Percentiles rank a stretch among this genome's conserved stretches.
Conservation (phyloP, 2,888 invertebrate genomes). For the Hirtodrosophila alboralis region DNA sequence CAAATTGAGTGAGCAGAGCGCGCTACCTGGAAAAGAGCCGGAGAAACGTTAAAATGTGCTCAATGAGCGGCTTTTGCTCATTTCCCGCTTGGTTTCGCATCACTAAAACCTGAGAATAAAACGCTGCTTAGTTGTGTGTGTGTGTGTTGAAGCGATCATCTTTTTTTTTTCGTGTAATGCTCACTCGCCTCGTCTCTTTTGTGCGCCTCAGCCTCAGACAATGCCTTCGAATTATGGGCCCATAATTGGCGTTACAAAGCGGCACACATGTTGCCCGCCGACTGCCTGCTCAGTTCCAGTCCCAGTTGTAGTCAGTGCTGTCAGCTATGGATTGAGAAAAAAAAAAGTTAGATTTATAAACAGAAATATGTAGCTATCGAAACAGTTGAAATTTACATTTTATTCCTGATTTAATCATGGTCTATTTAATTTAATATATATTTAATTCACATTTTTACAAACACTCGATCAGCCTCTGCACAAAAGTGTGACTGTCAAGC, state of each 20-base stretch:
- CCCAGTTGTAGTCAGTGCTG: conserved; percentile 6
- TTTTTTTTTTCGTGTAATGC: conserved; percentile 43
- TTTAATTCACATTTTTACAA: no score
- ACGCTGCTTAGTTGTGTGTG: conserved; percentile 10
- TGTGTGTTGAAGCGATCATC: conserved; percentile 52
- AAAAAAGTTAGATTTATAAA: no score
- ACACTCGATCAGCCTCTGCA: no score
- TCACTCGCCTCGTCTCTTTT: conserved; percentile 52
- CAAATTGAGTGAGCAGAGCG: conserved; percentile 2
- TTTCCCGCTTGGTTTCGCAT: conserved; percentile 80
- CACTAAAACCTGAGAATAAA: conserved; percentile 37
- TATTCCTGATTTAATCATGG: no score
- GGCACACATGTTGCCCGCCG: conserved; percentile 69
- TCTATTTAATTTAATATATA: no score
- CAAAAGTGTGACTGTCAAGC: no score
- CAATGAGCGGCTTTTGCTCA: conserved; percentile 58
- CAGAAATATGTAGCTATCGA: no score
- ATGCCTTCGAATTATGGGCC: conserved; percentile 80
- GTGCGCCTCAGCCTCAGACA: conserved; percentile 69
- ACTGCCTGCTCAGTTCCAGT: conserved; percentile 17
- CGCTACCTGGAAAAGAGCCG: conserved; percentile 60
- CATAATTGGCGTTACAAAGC: conserved; percentile 83
- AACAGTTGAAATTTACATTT: no score
- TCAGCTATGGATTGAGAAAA: no score
- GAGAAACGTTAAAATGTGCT: conserved; percentile 38